These are phyloP conservation scores for Metacarcinus magister DNA, from an alignment of 2,888 invertebrate species.

Conservation along the genomic window DNA sequence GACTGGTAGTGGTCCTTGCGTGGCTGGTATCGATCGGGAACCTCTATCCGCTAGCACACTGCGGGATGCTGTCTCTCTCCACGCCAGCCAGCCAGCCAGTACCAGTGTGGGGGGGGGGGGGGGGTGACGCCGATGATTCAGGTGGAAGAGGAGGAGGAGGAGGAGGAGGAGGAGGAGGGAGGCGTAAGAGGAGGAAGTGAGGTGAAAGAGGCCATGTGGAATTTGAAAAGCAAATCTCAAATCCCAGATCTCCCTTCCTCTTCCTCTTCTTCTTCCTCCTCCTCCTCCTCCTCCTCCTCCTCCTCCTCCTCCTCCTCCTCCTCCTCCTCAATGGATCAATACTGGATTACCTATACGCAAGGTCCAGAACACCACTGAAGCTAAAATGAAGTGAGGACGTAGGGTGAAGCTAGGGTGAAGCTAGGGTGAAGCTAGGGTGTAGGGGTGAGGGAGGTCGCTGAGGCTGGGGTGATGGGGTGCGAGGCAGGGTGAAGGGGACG, in stretches of 20 bases:
- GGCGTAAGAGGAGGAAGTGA: neutral
- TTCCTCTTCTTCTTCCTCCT: neutral
- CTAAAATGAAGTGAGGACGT: neutral
- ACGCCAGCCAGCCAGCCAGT: too few relatives aligned
- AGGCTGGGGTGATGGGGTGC: neutral
- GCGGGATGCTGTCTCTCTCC: neutral
- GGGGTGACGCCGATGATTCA: too few relatives aligned
- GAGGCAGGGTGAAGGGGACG: too few relatives aligned
- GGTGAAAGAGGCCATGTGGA: neutral
- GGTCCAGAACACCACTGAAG: neutral
- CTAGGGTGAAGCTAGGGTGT: neutral
- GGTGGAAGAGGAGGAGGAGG: neutral
- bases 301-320: neutral
- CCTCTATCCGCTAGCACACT: neutral
- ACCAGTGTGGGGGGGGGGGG: neutral
- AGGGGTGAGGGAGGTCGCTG: neutral
- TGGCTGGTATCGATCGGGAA: neutral
- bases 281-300: neutral
- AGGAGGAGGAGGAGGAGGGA: neutral
- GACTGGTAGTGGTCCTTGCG: constrained; percentile 11
- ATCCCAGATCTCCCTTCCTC: neutral
- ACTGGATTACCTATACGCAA: neutral
- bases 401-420: neutral
- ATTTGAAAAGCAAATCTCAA: neutral
- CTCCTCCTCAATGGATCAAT: constrained; percentile 39